Percentiles rank a stretch among this genome's conserved stretches.
These are phyloP conservation scores for Eunapius fragilis DNA, from an alignment of 37 sponge, comb jelly and placozoan genomes.

Conservation along the genomic window DNA sequence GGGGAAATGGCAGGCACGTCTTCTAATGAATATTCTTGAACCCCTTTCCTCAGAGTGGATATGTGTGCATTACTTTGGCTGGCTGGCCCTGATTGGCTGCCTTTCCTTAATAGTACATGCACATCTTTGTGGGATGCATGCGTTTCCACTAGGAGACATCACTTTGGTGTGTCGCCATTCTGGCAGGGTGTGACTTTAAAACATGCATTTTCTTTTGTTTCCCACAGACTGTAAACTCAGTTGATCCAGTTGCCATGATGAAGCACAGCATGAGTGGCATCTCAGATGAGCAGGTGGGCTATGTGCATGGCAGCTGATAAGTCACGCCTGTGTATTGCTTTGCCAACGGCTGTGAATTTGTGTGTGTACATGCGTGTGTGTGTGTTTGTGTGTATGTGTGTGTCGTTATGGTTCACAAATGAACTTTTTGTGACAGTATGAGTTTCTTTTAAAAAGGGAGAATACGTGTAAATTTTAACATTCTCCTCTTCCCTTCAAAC, in stretches of 20 bases:
- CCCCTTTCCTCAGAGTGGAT: background rate
- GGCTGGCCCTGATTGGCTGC: background rate
- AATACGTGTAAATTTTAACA: no score
- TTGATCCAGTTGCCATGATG: conserved; percentile 78
- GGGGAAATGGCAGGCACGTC: background rate
- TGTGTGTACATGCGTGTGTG: conserved; percentile 3
- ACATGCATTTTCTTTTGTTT: background rate
- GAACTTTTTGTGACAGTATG: no score
- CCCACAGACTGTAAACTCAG: conserved; percentile 33
- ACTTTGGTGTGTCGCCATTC: background rate
- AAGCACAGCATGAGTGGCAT: conserved; percentile 80
- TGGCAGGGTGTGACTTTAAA: background rate
- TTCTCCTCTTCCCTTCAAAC: background rate
- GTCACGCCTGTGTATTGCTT: background rate
- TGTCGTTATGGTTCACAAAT: no score
- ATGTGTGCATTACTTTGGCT: background rate
- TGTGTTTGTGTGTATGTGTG: no score
- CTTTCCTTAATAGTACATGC: background rate
- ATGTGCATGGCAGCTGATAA: background rate
- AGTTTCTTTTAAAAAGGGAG: no score
- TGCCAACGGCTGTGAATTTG: background rate
- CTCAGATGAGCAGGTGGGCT: conserved; percentile 60
- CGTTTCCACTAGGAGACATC: background rate
- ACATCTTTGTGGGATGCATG: background rate
- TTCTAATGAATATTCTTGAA: background rate